A percentile compares a stretch with the other conserved stretches of the same genome.
Conservation (phyloP, 2,113 vertebrate species). For the Deroptyus accipitrinus region DNA sequence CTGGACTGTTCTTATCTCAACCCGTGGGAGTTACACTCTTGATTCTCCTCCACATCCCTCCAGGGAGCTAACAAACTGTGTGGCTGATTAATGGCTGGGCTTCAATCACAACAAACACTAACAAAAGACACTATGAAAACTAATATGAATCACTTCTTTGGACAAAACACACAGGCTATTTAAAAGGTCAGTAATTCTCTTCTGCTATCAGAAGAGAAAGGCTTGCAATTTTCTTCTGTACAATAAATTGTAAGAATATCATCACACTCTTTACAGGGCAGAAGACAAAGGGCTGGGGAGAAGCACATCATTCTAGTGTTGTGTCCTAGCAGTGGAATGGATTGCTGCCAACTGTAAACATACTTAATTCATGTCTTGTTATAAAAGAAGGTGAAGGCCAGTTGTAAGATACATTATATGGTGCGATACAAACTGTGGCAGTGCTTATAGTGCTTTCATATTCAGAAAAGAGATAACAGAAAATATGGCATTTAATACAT, state of each 20-base stretch:
- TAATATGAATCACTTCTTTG: conserved; percentile 64
- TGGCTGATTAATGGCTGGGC: too few relatives aligned
- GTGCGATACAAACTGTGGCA: neutral
- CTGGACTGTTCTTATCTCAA: too few relatives aligned
- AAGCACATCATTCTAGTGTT: conserved; percentile 42
- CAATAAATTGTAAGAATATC: conserved; percentile 66
- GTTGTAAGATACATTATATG: neutral
- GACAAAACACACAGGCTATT: conserved; percentile 64
- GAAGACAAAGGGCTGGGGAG: neutral
- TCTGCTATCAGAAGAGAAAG: conserved; percentile 72
- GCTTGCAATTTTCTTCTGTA: conserved; percentile 60
- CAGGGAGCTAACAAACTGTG: too few relatives aligned
- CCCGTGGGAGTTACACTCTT: too few relatives aligned
- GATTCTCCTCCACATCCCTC: too few relatives aligned
- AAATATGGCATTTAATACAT: conserved; percentile 21
- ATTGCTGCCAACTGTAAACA: conserved; percentile 50
- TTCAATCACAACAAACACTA: neutral
- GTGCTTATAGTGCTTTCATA: neutral
- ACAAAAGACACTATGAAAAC: conserved; percentile 65
- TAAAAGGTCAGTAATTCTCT: conserved; percentile 66
- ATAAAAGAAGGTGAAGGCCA: conserved; percentile 33
- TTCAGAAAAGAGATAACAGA: conserved; percentile 7
- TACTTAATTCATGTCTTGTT: conserved; percentile 52
- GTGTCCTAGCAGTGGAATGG: neutral
- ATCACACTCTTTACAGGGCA: conserved; percentile 51